These are phyloP conservation scores for Zaprionus kolodkinae DNA, from an alignment of 1,140 invertebrate genomes.

Conservation along the genomic window DNA sequence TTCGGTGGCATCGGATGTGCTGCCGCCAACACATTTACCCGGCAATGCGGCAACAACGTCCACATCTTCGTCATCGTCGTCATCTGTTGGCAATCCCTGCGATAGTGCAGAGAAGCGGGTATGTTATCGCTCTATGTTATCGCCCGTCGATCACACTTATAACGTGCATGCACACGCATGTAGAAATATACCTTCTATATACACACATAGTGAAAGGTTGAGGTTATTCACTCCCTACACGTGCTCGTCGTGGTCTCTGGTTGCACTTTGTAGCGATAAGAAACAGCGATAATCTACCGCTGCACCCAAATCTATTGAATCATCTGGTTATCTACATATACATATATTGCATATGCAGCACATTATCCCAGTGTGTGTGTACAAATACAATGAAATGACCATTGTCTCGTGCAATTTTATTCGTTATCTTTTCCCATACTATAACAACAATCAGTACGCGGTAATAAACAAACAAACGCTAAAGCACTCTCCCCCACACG, in stretches of 20 bases:
- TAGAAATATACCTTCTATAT: background rate
- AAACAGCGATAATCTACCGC: background rate
- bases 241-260: conserved; percentile 21
- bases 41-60: conserved; percentile 65
- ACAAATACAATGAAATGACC: conserved; percentile 12
- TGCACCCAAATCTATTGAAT: conserved; percentile 23
- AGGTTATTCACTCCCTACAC: conserved; percentile 49
- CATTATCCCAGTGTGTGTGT: background rate
- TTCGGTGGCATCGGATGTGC: conserved; percentile 61
- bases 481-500: conserved; percentile 12
- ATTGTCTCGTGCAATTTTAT: conserved; percentile 44
- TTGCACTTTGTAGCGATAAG: conserved; percentile 22
- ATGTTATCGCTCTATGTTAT: conserved; percentile 52
- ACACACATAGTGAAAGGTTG: background rate
- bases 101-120: conserved; percentile 83
- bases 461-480: conserved; percentile 46
- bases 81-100: conserved; percentile 78
- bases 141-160: conserved; percentile 19
- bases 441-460: conserved; percentile 36
- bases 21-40: conserved; percentile 61
- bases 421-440: conserved; percentile 54
- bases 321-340: conserved; percentile 19
- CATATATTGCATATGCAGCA: conserved; percentile 12
- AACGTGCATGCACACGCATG: background rate
- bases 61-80: conserved; percentile 70